Evolutionary conservation across 1,140 invertebrate genomes (phyloP), one percentile per base, ranked within the genome.

Genomic region (Drosophila subobscura): DNA sequence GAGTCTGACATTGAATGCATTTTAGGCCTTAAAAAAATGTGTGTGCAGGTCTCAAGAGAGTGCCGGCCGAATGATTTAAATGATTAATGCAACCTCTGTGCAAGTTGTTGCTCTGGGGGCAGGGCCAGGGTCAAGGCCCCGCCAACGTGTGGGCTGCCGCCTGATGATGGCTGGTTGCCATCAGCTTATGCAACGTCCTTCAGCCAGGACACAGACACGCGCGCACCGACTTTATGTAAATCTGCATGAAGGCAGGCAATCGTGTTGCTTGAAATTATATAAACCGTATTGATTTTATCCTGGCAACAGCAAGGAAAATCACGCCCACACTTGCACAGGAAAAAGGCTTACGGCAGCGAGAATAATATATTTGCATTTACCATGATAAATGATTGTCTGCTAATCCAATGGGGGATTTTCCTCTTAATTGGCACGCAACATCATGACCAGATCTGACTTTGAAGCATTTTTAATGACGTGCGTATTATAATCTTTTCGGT

Each of bases 221-320:
- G 51, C 41, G 33, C 75, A 23, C 46, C 53, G 33, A 77, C 61
- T 75, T 81, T 74, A 78, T 66, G 74, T 71, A 88, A 81, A 86
- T 88, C 83, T 81, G 73, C 81, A 81, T 81, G 77, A 64, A 68
- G 77, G 44, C 58, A 37, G 72, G 58, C 75, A 63, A 63, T 74
- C 72, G 77, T 22, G 47, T 59, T 61, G 50, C 64, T 50, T 29
- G 44, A 44, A 61, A 85, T 86, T 86, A 86, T 73, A 88, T 86
- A 86, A 85, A 86, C 68, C 73, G 68, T 86, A 86, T 86, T 88
- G 83, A 86, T 86, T 81, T 81, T 72, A 57, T 37, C 57, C 52
- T 60, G 64, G 61, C 73, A 86, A 64, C 71, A 51, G 53, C 45
- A 42, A 8, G 12, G 16, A 64, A 22, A 53, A 58, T 33, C 75